Percentiles rank a stretch among this genome's conserved stretches.
These are phyloP conservation scores for Tilapia sparmanii DNA, from an alignment of 2,113 vertebrate genomes.

Conservation along the genomic window DNA sequence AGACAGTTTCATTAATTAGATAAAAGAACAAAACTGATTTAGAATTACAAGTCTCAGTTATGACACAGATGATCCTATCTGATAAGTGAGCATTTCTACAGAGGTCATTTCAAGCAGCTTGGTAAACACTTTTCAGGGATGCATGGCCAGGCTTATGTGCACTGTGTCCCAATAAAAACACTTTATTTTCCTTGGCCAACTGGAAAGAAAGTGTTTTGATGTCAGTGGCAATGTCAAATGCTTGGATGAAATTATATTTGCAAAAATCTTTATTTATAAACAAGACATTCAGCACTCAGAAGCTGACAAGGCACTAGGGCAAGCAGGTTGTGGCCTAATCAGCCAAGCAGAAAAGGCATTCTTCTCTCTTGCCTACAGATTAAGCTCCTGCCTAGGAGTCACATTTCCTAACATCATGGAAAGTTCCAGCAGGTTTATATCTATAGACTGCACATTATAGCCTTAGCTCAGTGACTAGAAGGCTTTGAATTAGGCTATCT, in stretches of 20 bases:
- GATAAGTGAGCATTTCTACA: neutral
- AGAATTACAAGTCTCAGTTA: neutral
- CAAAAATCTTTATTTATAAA: conserved; percentile 57
- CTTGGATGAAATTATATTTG: conserved; percentile 28
- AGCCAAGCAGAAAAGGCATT: conserved; percentile 52
- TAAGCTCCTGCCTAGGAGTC: conserved; percentile 12
- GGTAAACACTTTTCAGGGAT: conserved; percentile 30
- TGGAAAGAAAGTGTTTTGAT: conserved; percentile 32
- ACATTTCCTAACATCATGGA: conserved; percentile 14
- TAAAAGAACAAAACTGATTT: conserved; percentile 12
- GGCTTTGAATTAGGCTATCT: neutral
- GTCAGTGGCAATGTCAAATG: conserved; percentile 49
- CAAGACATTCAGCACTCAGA: conserved; percentile 28
- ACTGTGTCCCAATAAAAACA: neutral
- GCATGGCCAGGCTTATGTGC: neutral
- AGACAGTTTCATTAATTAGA: conserved; percentile 31
- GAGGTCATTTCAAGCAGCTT: neutral
- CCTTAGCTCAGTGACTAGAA: neutral
- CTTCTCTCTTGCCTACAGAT: conserved; percentile 45
- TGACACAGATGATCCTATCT: neutral
- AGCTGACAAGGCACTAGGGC: conserved; percentile 32
- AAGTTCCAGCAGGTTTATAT: neutral
- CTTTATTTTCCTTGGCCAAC: neutral
- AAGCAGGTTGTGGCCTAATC: conserved; percentile 39
- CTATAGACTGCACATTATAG: neutral